phyloP scores from a whole-genome alignment of 2,888 invertebrate species.

The Erebia epiphron region DNA sequence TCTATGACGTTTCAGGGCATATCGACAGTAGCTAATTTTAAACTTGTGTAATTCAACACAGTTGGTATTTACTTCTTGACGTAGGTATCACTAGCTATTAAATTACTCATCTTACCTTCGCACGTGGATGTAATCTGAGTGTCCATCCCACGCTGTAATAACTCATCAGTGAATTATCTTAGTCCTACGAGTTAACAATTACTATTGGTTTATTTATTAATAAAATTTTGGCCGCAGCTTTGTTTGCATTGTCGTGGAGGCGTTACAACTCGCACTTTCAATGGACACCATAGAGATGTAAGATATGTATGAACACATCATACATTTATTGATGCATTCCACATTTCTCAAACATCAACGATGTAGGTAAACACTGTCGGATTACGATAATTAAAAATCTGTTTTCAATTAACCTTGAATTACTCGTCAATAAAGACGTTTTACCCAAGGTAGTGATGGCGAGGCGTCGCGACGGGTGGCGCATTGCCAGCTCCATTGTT shows the following conservation, averaged over 20 bases:
- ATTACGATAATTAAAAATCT: slow-evolving; percentile 26
- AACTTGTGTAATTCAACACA: slow-evolving; percentile 23
- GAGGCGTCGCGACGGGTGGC: slow-evolving; percentile 55
- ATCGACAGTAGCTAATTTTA: slow-evolving; percentile 28
- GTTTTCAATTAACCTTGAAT: slow-evolving; percentile 33
- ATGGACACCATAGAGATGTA: neutral
- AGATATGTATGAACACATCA: neutral
- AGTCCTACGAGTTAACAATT: slow-evolving; percentile 1
- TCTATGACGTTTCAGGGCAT: slow-evolving; percentile 9
- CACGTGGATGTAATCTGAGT: slow-evolving; percentile 31
- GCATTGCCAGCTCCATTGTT: slow-evolving; percentile 63
- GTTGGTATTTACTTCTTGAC: slow-evolving; percentile 30
- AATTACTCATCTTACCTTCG: slow-evolving; percentile 44
- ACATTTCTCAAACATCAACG: slow-evolving; percentile 16
- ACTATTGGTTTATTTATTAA: slow-evolving; percentile 10
- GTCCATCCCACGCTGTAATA: slow-evolving; percentile 32
- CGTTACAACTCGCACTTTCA: neutral
- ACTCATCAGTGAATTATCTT: slow-evolving; percentile 20
- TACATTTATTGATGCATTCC: slow-evolving; percentile 1
- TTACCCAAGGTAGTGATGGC: slow-evolving; percentile 13
- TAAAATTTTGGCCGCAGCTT: neutral
- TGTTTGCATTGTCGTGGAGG: slow-evolving; percentile 4
- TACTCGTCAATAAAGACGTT: slow-evolving; percentile 31
- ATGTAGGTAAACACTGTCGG: slow-evolving; percentile 9
- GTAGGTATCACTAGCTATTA: slow-evolving; percentile 20